Percentiles rank a stretch among this genome's conserved stretches.
Evolutionary conservation across 2,797 vertebrate species (phyloP).

Genomic region (Labeo calbasu): DNA sequence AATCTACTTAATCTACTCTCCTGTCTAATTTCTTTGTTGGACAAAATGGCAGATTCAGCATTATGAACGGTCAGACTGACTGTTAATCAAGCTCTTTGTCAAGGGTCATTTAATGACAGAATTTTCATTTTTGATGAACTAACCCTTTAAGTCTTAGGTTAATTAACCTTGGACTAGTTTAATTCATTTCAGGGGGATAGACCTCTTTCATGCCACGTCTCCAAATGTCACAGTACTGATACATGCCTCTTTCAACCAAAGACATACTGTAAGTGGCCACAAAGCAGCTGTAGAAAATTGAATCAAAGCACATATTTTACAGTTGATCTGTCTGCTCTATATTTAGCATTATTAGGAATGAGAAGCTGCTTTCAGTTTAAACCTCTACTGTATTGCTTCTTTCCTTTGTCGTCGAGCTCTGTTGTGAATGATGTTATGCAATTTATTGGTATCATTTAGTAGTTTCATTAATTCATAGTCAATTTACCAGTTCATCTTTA

Average conservation of each 20-base stretch:
- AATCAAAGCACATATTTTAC: constrained; percentile 14
- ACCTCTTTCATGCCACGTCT: constrained; percentile 17
- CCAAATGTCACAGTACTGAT: constrained; percentile 38
- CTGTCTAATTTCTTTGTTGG: too few relatives aligned
- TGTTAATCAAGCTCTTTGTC: too few relatives aligned
- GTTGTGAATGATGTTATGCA: not conserved
- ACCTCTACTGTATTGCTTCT: not conserved
- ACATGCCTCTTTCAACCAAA: constrained; percentile 24
- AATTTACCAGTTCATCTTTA: not conserved
- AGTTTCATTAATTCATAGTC: not conserved
- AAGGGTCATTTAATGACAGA: not conserved
- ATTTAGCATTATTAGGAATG: not conserved
- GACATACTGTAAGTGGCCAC: not conserved
- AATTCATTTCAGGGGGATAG: constrained; percentile 8
- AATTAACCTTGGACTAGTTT: constrained; percentile 17
- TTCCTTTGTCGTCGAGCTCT: not conserved
- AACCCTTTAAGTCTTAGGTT: not conserved
- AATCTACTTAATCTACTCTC: too few relatives aligned
- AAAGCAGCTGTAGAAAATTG: not conserved
- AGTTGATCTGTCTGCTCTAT: not conserved
- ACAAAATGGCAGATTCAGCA: too few relatives aligned
- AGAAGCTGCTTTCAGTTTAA: not conserved
- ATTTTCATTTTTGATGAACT: too few relatives aligned
- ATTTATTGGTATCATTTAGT: not conserved
- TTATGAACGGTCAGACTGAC: too few relatives aligned